A percentile compares a stretch with the other conserved stretches of the same genome.
Conservation (phyloP, 2,797 vertebrate species). For the Liasis olivaceus region DNA sequence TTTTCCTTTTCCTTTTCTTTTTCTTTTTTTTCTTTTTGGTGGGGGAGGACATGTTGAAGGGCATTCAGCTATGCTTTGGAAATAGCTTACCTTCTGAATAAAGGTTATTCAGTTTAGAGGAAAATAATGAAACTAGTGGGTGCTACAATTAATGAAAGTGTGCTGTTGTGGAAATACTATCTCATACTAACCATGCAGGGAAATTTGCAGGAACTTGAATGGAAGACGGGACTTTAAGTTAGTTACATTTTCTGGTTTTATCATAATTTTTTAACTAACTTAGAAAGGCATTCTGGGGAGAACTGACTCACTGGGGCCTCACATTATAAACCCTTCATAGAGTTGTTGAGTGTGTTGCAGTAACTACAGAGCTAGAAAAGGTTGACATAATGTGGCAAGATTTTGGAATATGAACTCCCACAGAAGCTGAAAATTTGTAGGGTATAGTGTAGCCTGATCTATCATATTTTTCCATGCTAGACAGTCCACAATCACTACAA, state of each 20-base stretch:
- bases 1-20: too few species aligned
- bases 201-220: neutral
- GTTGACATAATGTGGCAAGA: neutral
- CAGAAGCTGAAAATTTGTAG: neutral
- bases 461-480: neutral
- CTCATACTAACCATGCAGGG: neutral
- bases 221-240: neutral
- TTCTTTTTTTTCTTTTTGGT: neutral
- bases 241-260: neutral
- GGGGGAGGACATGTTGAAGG: constrained; percentile 28
- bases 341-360: neutral
- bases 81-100: neutral
- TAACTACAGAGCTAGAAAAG: neutral
- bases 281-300: neutral
- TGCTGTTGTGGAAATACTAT: neutral
- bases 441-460: neutral
- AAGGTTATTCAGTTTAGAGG: rapidly evolving
- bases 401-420: neutral
- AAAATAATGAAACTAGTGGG: neutral
- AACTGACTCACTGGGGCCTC: neutral
- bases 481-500: neutral
- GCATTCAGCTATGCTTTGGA: neutral
- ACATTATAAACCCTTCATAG: neutral
- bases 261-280: neutral
- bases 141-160: neutral